Evolutionary conservation across 2,113 vertebrate species (phyloP).

Genomic region (Pongo abelii): DNA sequence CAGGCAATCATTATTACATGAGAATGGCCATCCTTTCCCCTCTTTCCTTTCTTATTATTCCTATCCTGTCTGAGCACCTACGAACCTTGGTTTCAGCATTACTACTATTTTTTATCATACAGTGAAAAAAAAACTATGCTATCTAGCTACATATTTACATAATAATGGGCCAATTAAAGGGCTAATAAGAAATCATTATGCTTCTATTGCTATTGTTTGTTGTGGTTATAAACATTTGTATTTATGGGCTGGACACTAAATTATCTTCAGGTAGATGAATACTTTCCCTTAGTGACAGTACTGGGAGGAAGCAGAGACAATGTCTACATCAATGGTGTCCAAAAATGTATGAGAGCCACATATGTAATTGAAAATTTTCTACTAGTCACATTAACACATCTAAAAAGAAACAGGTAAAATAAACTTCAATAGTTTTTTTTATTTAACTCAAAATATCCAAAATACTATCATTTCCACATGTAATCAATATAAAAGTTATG

Average conservation of each 20-base stretch:
- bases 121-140: not conserved
- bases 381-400: not conserved
- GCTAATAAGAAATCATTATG: not conserved
- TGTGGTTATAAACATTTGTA: not conserved
- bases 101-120: not conserved
- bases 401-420: not conserved
- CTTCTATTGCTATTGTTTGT: not conserved
- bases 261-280: not conserved
- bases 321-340: not conserved
- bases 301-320: not conserved
- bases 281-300: not conserved
- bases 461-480: not conserved
- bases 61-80: not conserved
- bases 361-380: not conserved
- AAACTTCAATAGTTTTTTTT: conserved; percentile 10
- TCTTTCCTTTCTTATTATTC: not conserved
- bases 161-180: not conserved
- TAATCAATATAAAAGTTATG: not conserved
- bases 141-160: not conserved
- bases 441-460: not conserved
- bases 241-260: not conserved
- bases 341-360: not conserved
- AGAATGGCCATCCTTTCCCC: rapidly evolving
- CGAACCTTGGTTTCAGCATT: not conserved
- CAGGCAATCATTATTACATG: rapidly evolving